Percentiles rank a stretch among this genome's conserved stretches.
phyloP scores from a whole-genome alignment of 2,888 invertebrate genomes.

The Clusia tigrina region DNA sequence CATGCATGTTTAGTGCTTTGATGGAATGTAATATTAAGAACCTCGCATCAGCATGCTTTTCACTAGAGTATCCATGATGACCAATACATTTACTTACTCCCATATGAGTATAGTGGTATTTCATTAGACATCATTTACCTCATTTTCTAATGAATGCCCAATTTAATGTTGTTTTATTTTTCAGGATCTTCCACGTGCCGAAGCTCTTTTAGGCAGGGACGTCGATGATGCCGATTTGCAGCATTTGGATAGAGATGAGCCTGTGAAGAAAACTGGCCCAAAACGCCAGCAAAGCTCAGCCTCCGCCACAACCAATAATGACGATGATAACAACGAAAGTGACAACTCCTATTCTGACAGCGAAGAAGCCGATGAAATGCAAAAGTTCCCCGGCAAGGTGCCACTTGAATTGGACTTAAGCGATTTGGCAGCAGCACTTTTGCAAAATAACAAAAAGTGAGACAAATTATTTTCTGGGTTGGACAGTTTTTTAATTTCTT shows the following conservation, averaged over 20 bases:
- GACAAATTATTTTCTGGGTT: constrained; percentile 18
- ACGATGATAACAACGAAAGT: constrained; percentile 53
- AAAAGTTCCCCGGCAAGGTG: constrained; percentile 71
- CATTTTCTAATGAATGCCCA: no score
- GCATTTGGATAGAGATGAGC: constrained; percentile 55
- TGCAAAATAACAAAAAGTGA: constrained; percentile 76
- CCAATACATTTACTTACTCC: no score
- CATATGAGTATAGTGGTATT: no score
- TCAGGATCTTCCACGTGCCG: constrained; percentile 64
- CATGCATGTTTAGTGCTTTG: no score
- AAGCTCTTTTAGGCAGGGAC: constrained; percentile 64
- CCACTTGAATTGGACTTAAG: constrained; percentile 85
- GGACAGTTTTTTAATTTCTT: not conserved
- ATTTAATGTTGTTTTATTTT: no score
- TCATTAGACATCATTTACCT: no score
- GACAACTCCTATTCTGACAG: constrained; percentile 63
- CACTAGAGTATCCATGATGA: no score
- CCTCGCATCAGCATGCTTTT: no score
- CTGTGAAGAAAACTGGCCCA: constrained; percentile 48
- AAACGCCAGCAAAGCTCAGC: constrained; percentile 43
- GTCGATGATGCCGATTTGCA: constrained; percentile 58
- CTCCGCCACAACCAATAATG: constrained; percentile 32
- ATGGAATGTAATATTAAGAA: no score
- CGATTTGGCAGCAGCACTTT: constrained; percentile 78
- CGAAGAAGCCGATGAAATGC: constrained; percentile 71